Conservation (phyloP, 1,140 invertebrate species). For the Drosophila cardini region DNA sequence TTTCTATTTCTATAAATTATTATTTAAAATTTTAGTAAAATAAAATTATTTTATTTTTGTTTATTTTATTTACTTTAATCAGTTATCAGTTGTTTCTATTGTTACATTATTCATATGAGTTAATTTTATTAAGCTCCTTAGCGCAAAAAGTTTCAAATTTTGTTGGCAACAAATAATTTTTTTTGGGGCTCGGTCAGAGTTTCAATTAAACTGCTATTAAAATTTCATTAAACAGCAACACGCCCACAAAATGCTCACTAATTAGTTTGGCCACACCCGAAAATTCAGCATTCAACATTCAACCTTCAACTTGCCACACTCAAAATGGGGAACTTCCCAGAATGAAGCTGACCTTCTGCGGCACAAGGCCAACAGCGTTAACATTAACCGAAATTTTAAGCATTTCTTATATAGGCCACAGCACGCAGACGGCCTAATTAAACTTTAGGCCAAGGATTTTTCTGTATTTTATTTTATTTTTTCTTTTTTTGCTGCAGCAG, state of each 20-base stretch:
- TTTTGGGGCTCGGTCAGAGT: not conserved
- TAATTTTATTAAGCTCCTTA: not conserved
- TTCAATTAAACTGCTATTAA: slow-evolving; percentile 74
- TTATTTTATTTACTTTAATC: no score
- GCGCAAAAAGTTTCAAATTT: not conserved
- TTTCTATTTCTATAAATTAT: no score
- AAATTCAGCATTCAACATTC: not conserved
- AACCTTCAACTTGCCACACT: slow-evolving; percentile 5
- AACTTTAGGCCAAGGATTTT: slow-evolving; percentile 54
- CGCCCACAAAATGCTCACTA: slow-evolving; percentile 74
- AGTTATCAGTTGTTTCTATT: not conserved
- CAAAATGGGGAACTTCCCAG: slow-evolving; percentile 7
- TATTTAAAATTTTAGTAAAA: no score
- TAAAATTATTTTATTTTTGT: no score
- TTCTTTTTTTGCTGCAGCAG: no score
- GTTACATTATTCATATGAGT: not conserved
- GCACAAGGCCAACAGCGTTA: slow-evolving; percentile 31
- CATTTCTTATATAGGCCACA: slow-evolving; percentile 53
- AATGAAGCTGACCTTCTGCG: slow-evolving; percentile 54
- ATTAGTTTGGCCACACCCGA: slow-evolving; percentile 67
- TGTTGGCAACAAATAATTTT: slow-evolving; percentile 8
- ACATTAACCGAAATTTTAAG: slow-evolving; percentile 36
- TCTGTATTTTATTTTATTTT: slow-evolving; percentile 28
- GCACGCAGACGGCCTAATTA: slow-evolving; percentile 66
- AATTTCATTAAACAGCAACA: slow-evolving; percentile 73